phyloP scores from a whole-genome alignment of 2,888 invertebrate species.

The Galerucella nymphaeae region DNA sequence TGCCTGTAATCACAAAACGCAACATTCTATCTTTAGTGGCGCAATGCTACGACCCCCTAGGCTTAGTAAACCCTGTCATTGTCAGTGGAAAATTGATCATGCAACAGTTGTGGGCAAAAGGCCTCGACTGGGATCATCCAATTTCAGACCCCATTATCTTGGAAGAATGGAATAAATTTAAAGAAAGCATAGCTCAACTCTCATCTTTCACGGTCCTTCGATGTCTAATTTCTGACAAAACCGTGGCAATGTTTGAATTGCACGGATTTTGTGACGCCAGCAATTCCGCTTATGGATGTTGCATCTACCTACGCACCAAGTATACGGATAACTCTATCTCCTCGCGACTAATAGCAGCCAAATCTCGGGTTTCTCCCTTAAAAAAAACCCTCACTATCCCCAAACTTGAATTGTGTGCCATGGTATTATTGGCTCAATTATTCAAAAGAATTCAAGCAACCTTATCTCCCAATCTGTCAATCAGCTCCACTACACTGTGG shows the following conservation, averaged over 20 bases:
- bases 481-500: conserved; percentile 2
- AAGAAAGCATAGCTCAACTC: conserved; percentile 2
- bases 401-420: background rate
- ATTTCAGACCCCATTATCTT: background rate
- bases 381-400: background rate
- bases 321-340: background rate
- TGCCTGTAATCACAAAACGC: conserved; percentile 6
- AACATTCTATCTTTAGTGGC: background rate
- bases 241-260: background rate
- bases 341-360: background rate
- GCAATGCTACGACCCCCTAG: conserved; percentile 3
- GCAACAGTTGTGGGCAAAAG: conserved; percentile 1
- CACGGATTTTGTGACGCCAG: background rate
- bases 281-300: conserved; percentile 1
- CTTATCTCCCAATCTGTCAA: conserved; percentile 1
- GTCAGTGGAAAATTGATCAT: conserved; percentile 1
- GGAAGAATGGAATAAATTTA: conserved; percentile 1
- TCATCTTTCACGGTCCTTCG: background rate
- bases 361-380: background rate
- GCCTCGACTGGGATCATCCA: conserved; percentile 3
- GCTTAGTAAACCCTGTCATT: conserved; percentile 4
- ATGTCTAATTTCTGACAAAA: background rate
- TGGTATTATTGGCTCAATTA: background rate
- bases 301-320: background rate
- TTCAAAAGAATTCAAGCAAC: conserved; percentile 1